Evolutionary conservation across 2,888 invertebrate genomes (phyloP).

Genomic region (Aporophyla nigra): DNA sequence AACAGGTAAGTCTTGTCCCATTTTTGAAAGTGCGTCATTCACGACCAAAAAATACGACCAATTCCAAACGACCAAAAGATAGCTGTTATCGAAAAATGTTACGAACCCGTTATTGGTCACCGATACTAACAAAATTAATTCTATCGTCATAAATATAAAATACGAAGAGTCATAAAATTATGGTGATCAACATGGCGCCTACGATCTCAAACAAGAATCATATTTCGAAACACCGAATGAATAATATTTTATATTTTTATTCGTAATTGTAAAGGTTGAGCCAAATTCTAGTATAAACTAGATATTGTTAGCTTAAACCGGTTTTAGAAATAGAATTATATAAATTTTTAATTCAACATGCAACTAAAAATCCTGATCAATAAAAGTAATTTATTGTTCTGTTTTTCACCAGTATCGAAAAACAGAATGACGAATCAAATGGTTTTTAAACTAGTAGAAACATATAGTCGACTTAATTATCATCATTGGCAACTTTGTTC

Average conservation of each 20-base stretch:
- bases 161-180: constrained; percentile 46
- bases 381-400: constrained; percentile 27
- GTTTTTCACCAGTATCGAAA: constrained; percentile 2
- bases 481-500: background rate
- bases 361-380: constrained; percentile 12
- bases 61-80: constrained; percentile 19
- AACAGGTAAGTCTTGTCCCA: background rate
- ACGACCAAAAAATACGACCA: constrained; percentile 19
- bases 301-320: background rate
- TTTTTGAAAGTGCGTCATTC: constrained; percentile 6
- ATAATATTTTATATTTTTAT: constrained; percentile 15
- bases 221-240: constrained; percentile 34
- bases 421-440: background rate
- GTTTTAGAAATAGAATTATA: constrained; percentile 9
- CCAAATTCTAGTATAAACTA: background rate
- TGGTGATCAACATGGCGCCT: constrained; percentile 57
- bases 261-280: background rate
- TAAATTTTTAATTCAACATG: background rate
- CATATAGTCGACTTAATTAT: background rate
- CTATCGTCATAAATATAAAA: constrained; percentile 44
- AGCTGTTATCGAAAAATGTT: constrained; percentile 28
- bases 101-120: constrained; percentile 43
- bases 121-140: constrained; percentile 42
- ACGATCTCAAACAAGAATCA: constrained; percentile 15
- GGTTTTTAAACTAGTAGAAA: background rate